Conservation (phyloP, 1,140 invertebrate genomes). For the Heliconius congener region DNA sequence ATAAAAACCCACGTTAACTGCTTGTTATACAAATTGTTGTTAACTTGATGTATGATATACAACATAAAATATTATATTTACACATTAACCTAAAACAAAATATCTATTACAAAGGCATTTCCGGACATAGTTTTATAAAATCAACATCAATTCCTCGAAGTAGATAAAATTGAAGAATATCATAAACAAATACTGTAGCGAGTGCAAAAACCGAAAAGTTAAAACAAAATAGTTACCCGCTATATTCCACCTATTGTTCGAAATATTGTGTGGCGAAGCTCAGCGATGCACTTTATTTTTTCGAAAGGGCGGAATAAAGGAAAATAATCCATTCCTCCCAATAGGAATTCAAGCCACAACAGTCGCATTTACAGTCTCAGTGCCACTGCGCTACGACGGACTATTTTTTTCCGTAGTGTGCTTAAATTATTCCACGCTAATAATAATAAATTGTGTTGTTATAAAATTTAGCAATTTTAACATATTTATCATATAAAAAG, state of each 20-base stretch:
- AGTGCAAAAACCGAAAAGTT: no score
- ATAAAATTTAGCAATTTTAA: not conserved
- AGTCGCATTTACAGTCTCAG: no score
- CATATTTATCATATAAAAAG: conserved; percentile 5
- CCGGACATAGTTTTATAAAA: not conserved
- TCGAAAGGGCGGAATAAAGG: no score
- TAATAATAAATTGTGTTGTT: conserved; percentile 5
- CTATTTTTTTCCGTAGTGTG: not conserved
- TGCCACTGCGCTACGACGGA: no score
- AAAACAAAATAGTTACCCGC: no score
- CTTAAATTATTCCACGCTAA: not conserved
- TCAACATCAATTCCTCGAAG: not conserved
- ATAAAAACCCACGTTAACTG: not conserved
- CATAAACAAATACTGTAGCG: not conserved
- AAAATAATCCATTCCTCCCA: no score
- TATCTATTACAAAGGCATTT: not conserved
- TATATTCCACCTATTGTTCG: no score
- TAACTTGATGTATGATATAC: not conserved
- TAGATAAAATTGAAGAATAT: not conserved
- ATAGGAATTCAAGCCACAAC: no score
- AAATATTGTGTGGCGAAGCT: no score
- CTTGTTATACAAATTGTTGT: not conserved
- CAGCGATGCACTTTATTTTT: no score
- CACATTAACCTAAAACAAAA: not conserved
- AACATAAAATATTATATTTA: not conserved